These are phyloP conservation scores for Ricordea florida DNA, from an alignment of 92 coral and sea anemone genomes.

Conservation along the genomic window DNA sequence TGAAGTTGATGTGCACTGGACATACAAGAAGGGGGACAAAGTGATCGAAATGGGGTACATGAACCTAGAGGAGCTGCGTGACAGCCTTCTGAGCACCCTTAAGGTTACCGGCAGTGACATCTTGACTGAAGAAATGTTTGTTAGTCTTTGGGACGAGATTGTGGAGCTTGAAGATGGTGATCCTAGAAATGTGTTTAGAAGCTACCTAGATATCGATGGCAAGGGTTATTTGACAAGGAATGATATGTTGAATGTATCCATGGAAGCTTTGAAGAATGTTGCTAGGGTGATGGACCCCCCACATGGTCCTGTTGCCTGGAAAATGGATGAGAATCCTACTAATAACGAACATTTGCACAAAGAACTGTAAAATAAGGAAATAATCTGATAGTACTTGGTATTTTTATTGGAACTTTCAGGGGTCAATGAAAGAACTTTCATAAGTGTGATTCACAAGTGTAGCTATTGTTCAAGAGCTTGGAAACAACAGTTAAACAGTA, in stretches of 20 bases:
- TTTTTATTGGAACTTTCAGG: too few relatives aligned
- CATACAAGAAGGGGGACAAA: slow-evolving; percentile 93
- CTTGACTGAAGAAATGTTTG: slow-evolving; percentile 60
- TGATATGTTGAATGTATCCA: slow-evolving; percentile 53
- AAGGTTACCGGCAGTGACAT: slow-evolving; percentile 22
- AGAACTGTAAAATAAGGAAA: slow-evolving; percentile 12
- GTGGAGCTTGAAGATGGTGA: slow-evolving; percentile 33
- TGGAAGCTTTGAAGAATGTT: slow-evolving; percentile 66
- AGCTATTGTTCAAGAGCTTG: too few relatives aligned
- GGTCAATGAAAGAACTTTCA: too few relatives aligned
- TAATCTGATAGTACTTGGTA: background rate
- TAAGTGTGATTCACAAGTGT: too few relatives aligned
- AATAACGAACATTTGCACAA: background rate
- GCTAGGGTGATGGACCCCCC: slow-evolving; percentile 91
- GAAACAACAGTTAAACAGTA: too few relatives aligned
- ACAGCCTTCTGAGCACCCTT: slow-evolving; percentile 56
- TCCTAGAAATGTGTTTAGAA: slow-evolving; percentile 57
- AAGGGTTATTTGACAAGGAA: slow-evolving; percentile 65
- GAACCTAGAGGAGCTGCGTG: slow-evolving; percentile 78
- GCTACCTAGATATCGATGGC: slow-evolving; percentile 44
- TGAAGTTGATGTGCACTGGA: slow-evolving; percentile 92
- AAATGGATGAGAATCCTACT: background rate
- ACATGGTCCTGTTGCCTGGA: slow-evolving; percentile 74
- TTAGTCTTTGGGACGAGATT: slow-evolving; percentile 62
- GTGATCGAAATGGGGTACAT: slow-evolving; percentile 95